phyloP scores from a whole-genome alignment of 2,888 invertebrate genomes.

The Phengaris alcon region DNA sequence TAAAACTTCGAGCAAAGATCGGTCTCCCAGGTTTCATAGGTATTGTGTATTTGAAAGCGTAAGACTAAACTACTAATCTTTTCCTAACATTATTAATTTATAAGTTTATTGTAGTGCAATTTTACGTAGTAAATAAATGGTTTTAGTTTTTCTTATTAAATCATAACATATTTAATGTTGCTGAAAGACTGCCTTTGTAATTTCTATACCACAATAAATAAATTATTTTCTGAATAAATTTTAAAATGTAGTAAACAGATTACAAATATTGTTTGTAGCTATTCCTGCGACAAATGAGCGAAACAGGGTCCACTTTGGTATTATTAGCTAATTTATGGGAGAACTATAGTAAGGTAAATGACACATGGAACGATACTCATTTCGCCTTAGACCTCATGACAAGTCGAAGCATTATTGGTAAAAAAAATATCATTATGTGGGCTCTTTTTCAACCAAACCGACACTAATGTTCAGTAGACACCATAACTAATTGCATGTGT shows the following conservation, averaged over 20 bases:
- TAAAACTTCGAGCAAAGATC: no score
- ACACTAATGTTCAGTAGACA: constrained; percentile 31
- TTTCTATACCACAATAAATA: no score
- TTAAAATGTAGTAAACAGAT: no score
- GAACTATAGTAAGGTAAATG: constrained; percentile 61
- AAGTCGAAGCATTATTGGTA: constrained; percentile 28
- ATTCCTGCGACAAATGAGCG: constrained; percentile 72
- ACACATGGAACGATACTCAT: constrained; percentile 32
- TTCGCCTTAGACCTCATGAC: constrained; percentile 32
- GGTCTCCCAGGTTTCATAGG: no score
- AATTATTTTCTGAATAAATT: no score
- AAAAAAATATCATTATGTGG: constrained; percentile 43
- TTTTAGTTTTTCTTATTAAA: no score
- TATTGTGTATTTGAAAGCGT: no score
- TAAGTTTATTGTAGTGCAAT: no score
- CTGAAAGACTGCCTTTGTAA: no score
- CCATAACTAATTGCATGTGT: constrained; percentile 26
- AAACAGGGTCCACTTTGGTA: constrained; percentile 74
- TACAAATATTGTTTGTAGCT: constrained; percentile 59
- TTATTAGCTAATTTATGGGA: constrained; percentile 71
- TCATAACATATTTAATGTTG: no score
- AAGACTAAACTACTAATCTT: not conserved
- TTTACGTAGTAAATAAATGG: no score
- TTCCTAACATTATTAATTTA: not conserved
- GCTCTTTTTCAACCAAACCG: constrained; percentile 56